Percentiles rank a stretch among this genome's conserved stretches.
Conservation (phyloP, 2,113 vertebrate genomes). For the Himantopus leucocephalus region DNA sequence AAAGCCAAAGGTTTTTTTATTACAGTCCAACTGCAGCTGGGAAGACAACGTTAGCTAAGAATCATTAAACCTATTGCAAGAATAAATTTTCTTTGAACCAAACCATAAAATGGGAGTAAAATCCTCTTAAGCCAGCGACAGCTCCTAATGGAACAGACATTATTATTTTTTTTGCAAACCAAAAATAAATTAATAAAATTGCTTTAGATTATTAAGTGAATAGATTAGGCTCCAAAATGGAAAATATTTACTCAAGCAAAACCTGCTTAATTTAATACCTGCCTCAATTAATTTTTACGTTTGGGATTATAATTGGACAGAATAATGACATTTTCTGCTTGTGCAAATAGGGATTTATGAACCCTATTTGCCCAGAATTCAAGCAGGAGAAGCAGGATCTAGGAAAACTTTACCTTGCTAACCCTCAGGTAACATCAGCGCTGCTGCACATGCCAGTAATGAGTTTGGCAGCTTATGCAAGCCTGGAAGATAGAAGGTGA, state of each 20-base stretch:
- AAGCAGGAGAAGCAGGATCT: background rate
- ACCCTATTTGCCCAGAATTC: slow-evolving; percentile 6
- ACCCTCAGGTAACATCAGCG: background rate
- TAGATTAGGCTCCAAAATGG: slow-evolving; percentile 62
- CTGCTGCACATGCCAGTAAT: background rate
- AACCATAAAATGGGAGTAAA: slow-evolving; percentile 61
- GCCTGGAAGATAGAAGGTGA: background rate
- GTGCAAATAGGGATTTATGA: slow-evolving; percentile 50
- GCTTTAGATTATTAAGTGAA: slow-evolving; percentile 65
- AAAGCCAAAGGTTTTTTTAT: slow-evolving; percentile 53
- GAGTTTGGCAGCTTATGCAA: background rate
- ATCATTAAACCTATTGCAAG: slow-evolving; percentile 47
- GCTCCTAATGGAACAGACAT: slow-evolving; percentile 48
- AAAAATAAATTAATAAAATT: slow-evolving; percentile 49
- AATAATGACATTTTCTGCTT: slow-evolving; percentile 56
- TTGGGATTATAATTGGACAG: slow-evolving; percentile 58
- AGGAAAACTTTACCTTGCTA: background rate
- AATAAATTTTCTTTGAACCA: slow-evolving; percentile 66
- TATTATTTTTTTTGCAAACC: slow-evolving; percentile 4
- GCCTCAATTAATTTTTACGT: slow-evolving; percentile 68
- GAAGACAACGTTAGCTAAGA: slow-evolving; percentile 40
- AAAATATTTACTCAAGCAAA: slow-evolving; percentile 74
- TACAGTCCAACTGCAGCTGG: slow-evolving; percentile 24
- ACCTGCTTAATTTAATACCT: slow-evolving; percentile 70
- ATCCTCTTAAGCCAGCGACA: slow-evolving; percentile 60